Base-by-base conservation (phyloP, 1,140 invertebrate species). In the Acromyrmex charruanus region DNA sequence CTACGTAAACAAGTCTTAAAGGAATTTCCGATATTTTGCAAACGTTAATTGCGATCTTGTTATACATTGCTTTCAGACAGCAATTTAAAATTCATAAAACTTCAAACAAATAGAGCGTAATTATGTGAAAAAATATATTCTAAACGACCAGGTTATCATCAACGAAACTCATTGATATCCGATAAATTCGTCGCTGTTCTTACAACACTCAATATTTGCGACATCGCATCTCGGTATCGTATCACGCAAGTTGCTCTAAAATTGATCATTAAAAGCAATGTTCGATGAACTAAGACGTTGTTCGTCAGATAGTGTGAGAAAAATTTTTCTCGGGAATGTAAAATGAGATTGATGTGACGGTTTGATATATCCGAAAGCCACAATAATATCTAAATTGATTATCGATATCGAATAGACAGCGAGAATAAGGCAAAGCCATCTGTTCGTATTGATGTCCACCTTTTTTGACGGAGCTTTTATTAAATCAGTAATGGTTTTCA, bases 401-500 rank as follows among this genome's bases (percentile, higher is more conserved):
- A 86, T 90, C 87, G 81, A 79, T 82, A 61, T 72, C 53, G 31
- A 10, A 21, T 21, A 14, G n/a, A 59, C 31, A 18, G 53, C 81
- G 61, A 68, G 49, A 74, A 53, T 44, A 35, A 35, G 55, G 10
- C 35, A 72, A n/a, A 53, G 14, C 21, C 59, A 86, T 51, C 51
- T 79, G n/a, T 53, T 51, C 35, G 12, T 39, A 12, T 39, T 39
- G 53, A 35, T n/a, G 21, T 66, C 4, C 31, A 25, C 28, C 16
- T 71, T 63, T 69, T 68, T 80, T 86, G 69, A 4, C 0, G 72
- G 49, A 63, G 79, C 87, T 91, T 91, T 89, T 90, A 91, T 90
- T 91, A 91, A 89, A 91, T 91, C 90, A 90, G 84, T 79, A 59
- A 90, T 18, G 90, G 79, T 14, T 79, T 68, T 91, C 89, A 68